phyloP scores from a whole-genome alignment of 2,888 invertebrate species.

The Drosophila demipolita region DNA sequence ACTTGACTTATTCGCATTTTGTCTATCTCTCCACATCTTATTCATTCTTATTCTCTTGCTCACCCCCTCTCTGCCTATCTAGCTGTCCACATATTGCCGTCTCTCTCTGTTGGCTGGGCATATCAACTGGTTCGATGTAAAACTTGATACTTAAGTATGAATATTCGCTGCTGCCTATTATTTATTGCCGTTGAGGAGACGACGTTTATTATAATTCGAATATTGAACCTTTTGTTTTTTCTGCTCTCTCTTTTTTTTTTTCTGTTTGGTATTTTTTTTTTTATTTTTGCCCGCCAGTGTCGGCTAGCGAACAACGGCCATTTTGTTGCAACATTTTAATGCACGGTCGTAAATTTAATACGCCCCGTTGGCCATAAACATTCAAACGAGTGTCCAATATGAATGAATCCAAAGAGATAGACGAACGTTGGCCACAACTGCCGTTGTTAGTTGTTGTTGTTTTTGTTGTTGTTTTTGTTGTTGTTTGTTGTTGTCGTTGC shows the following conservation, averaged over 20 bases:
- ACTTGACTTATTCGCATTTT: conserved; percentile 63
- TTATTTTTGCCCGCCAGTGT: conserved; percentile 38
- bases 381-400: conserved; percentile 65
- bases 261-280: background rate
- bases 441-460: conserved; percentile 15
- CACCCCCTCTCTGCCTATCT: background rate
- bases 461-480: conserved; percentile 7
- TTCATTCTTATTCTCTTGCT: conserved; percentile 17
- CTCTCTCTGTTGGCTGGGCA: conserved; percentile 42
- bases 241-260: too few species aligned
- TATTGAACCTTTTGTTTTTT: conserved; percentile 62
- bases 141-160: conserved; percentile 63
- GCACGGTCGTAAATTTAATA: conserved; percentile 77
- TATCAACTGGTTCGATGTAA: conserved; percentile 73
- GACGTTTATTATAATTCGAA: conserved; percentile 80
- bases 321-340: conserved; percentile 81
- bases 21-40: conserved; percentile 16
- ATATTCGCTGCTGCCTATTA: conserved; percentile 70
- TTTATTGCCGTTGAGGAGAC: conserved; percentile 75
- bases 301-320: conserved; percentile 51
- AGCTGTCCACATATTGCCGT: conserved; percentile 4
- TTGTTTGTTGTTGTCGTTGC: conserved; percentile 9
- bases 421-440: conserved; percentile 37
- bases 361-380: conserved; percentile 78
- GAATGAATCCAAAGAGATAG: conserved; percentile 69